phyloP scores from a whole-genome alignment of 2,797 vertebrate genomes.

The Sternarchorhynchus goeldii region DNA sequence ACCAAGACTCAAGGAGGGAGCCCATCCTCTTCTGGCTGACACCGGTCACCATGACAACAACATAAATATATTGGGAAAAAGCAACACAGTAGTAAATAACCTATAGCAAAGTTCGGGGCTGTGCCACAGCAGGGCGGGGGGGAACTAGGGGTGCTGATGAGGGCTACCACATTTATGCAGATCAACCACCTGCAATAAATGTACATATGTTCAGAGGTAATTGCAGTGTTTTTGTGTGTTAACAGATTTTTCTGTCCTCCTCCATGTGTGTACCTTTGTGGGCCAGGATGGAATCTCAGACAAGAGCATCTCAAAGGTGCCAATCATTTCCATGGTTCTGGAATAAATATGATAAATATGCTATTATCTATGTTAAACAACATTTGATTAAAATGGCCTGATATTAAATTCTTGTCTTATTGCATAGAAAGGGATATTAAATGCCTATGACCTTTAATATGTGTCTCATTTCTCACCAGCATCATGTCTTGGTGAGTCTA shows the following conservation, averaged over 20 bases:
- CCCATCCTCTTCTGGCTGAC: no score
- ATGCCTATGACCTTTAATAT: constrained; percentile 16
- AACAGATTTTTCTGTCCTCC: constrained; percentile 94
- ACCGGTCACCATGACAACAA: no score
- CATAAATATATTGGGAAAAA: no score
- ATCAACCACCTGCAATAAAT: no score
- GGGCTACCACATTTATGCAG: no score
- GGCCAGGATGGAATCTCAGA: constrained; percentile 86
- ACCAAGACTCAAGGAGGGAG: no score
- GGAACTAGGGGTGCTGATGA: no score
- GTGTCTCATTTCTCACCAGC: constrained; percentile 59
- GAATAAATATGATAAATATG: background rate
- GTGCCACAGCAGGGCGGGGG: no score
- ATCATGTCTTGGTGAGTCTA: constrained; percentile 71
- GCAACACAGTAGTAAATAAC: no score
- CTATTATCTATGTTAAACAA: background rate
- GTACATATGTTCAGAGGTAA: background rate
- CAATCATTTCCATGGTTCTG: background rate
- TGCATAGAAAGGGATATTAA: background rate
- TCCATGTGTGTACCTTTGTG: constrained; percentile 89
- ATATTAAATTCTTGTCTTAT: no score
- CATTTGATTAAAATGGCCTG: background rate
- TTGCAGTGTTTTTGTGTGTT: background rate
- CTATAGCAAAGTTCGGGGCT: no score
- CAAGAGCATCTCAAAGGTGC: constrained; percentile 84